Percentiles rank a stretch among this genome's conserved stretches.
Evolutionary conservation across 2,888 invertebrate species (phyloP).

Genomic region (Phytoseiulus persimilis): DNA sequence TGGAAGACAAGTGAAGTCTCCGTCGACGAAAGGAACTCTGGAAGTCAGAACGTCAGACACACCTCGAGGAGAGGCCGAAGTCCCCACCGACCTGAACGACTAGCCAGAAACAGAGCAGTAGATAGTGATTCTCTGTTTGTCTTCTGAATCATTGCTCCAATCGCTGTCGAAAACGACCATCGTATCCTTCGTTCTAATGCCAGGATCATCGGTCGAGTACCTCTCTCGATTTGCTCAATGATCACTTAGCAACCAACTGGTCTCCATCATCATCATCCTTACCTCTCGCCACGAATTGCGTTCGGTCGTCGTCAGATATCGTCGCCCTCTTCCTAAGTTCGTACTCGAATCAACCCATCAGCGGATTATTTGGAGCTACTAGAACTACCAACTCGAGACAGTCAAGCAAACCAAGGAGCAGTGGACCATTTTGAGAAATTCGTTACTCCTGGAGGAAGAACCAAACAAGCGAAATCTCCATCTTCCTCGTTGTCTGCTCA

Average conservation of each 20-base stretch:
- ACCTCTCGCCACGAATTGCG: neutral
- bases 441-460: neutral
- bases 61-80: neutral
- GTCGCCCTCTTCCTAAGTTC: neutral
- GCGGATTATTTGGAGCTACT: neutral
- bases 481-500: neutral
- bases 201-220: neutral
- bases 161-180: neutral
- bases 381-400: neutral
- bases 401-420: neutral
- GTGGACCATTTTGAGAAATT: neutral
- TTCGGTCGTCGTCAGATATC: neutral
- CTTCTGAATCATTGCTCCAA: neutral
- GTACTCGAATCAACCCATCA: neutral
- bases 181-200: neutral
- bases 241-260: neutral
- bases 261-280: neutral
- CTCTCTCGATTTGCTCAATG: neutral
- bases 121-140: constrained; percentile 5
- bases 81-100: neutral
- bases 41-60: neutral
- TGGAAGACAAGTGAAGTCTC: neutral
- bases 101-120: constrained; percentile 5
- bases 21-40: neutral
- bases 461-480: neutral